Evolutionary conservation across 2,797 vertebrate species (phyloP), one percentile per base, ranked within the genome.

Genomic region (Sebastes aleutianus): DNA sequence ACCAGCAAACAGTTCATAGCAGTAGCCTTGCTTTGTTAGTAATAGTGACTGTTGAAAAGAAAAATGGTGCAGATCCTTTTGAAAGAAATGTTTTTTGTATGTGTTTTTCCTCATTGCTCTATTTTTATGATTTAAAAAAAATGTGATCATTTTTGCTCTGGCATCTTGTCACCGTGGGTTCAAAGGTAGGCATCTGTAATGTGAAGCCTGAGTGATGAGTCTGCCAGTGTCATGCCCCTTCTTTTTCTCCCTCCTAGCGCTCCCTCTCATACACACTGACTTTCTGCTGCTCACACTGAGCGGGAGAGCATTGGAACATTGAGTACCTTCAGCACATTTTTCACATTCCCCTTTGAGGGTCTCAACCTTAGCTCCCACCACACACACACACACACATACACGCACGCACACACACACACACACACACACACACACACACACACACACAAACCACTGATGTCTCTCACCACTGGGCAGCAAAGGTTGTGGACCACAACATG

Each of bases 281-380:
- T 73, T 80, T 82, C 68, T 74, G 73, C 83, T 75, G 75, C 87
- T 90, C 87, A 72, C 73, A 78, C 82, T 76, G 84, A 88, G 89
- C 69, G 13, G 70, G 70, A 88, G 84, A 83, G 90, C 69, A 85
- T 82, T 88, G 80, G 93, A 94, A 94, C 93, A 91, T 89, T 63
- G 89, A 92, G 93, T 94, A 94, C 91, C 91, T 92, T 93, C 85
- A 91, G 90, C 91, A 93, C 91, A 94, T 94, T 94, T 93, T 94
- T 94, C 80, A 90, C 90, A 94, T 95, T 94, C 91, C 91, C 89
- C 88, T 91, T 90, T 92, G 86, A 93, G 93, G 90, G 91, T 93
- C 91, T 92, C 88, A 85, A 85, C 88, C 86, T 82, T 82, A 78
- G 79, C 84, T 81, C 84, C 85, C 78, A 83, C 83, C 66, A 58